phyloP scores from a whole-genome alignment of 2,888 invertebrate species.

The Dendrolimus pini region DNA sequence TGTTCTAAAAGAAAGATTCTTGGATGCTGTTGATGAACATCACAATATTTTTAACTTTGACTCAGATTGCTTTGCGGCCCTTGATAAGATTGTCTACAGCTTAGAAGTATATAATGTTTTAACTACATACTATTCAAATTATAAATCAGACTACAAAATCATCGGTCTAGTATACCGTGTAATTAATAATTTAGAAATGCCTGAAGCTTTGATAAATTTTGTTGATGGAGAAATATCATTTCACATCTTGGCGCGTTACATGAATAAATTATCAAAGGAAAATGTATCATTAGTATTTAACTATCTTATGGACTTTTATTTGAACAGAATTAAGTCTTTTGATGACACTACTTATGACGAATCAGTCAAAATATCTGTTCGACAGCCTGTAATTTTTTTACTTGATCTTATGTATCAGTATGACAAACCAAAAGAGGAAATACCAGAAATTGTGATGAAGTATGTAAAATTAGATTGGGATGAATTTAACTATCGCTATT shows the following conservation, averaged over 20 bases:
- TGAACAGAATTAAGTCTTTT: constrained; percentile 20
- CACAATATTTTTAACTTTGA: constrained; percentile 37
- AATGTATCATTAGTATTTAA: constrained; percentile 21
- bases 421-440: constrained; percentile 27
- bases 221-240: constrained; percentile 11
- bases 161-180: constrained; percentile 33
- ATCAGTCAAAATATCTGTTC: constrained; percentile 15
- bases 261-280: constrained; percentile 15
- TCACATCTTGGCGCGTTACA: constrained; percentile 8
- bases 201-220: constrained; percentile 17
- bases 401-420: constrained; percentile 22
- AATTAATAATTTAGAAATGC: constrained; percentile 29
- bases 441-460: constrained; percentile 29
- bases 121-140: constrained; percentile 5
- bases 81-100: constrained; percentile 39
- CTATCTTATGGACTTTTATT: constrained; percentile 23
- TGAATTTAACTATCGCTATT: constrained; percentile 12
- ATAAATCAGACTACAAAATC: constrained; percentile 20
- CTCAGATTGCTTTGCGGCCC: constrained; percentile 36
- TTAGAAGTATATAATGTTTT: constrained; percentile 28
- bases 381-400: constrained; percentile 12
- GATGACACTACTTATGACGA: constrained; percentile 17
- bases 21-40: constrained; percentile 22
- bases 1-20: constrained; percentile 27
- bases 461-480: constrained; percentile 26